A percentile compares a stretch with the other conserved stretches of the same genome.
These are phyloP conservation scores for Noctilio leporinus DNA, from an alignment of 2,113 vertebrate genomes.

Conservation along the genomic window DNA sequence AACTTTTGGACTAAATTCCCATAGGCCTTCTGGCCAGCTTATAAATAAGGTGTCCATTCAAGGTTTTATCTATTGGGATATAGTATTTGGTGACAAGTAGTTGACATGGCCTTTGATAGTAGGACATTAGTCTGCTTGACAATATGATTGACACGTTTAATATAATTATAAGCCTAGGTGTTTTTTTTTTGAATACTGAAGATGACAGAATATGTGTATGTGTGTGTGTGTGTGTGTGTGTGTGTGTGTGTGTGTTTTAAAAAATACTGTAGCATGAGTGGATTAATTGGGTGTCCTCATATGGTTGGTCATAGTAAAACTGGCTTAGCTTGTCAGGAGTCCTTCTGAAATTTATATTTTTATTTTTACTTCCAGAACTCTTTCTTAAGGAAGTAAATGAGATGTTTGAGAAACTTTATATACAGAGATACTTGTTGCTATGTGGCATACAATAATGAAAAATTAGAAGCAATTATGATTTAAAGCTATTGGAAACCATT, in stretches of 20 bases:
- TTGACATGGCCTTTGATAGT: not conserved
- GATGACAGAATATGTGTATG: not conserved
- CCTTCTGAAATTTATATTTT: not conserved
- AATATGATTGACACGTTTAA: not conserved
- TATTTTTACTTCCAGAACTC: not conserved
- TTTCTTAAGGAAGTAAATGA: constrained; percentile 6
- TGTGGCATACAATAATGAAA: not conserved
- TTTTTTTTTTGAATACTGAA: not conserved
- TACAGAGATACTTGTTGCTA: not conserved
- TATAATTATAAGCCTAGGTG: not conserved
- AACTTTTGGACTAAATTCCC: not conserved
- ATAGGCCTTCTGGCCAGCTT: not conserved
- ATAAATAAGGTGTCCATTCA: not conserved
- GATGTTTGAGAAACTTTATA: not conserved
- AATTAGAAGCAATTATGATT: not conserved
- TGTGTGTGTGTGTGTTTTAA: not conserved
- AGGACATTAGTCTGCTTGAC: not conserved
- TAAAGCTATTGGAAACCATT: not conserved
- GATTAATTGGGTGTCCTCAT: not conserved
- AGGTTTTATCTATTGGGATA: not conserved
- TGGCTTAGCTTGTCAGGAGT: not conserved
- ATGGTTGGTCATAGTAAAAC: not conserved
- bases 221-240: not conserved
- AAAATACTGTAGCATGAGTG: not conserved
- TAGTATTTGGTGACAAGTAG: not conserved